Evolutionary conservation across 2,113 vertebrate genomes (phyloP).

Genomic region (Todiramphus saurophagus): DNA sequence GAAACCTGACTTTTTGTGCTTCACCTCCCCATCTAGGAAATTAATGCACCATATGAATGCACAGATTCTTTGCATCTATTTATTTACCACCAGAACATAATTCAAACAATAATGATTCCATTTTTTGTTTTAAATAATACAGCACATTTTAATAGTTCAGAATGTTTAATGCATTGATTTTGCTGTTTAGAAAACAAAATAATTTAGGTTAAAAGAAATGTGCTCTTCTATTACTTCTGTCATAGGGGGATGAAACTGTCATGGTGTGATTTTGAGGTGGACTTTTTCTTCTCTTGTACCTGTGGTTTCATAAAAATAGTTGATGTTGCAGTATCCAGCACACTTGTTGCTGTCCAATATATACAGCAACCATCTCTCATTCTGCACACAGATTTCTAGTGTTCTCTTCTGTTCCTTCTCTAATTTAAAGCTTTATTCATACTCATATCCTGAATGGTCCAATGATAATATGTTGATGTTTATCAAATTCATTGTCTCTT

Average conservation of each 20-base stretch:
- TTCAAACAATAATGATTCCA: neutral
- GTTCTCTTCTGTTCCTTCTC: neutral
- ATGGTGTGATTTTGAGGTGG: neutral
- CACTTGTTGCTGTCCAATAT: neutral
- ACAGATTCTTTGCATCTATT: neutral
- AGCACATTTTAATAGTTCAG: neutral
- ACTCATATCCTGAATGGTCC: neutral
- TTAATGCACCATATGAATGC: neutral
- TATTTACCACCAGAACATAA: neutral
- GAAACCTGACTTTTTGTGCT: neutral
- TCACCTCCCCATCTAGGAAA: neutral
- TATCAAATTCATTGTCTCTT: constrained; percentile 24
- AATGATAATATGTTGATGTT: neutral
- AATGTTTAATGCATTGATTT: neutral
- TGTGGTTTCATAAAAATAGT: neutral
- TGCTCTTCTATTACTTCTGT: neutral
- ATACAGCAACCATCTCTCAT: neutral
- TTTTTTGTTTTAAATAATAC: neutral
- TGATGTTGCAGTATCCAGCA: neutral
- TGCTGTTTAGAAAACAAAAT: neutral
- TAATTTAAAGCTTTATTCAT: neutral
- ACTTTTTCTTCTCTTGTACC: neutral
- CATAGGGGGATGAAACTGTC: neutral
- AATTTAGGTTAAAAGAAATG: neutral
- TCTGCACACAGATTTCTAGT: neutral